Base-by-base conservation (phyloP, 2,113 vertebrate species). In the Campylomormyrus tamandua region DNA sequence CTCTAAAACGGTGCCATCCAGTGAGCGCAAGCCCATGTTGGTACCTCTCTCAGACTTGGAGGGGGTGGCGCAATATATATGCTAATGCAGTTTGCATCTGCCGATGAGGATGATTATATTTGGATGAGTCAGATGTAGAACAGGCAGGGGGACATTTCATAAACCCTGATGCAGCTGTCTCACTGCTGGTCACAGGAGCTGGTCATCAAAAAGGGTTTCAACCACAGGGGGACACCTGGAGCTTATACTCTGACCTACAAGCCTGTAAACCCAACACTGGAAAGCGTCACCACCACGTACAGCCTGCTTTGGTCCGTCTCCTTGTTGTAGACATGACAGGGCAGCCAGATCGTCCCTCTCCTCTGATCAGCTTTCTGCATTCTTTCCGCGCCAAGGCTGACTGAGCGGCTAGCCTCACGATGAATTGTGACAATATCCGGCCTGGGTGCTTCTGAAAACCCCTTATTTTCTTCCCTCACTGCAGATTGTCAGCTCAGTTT, bases 61-160 rank as follows among this genome's bases (percentile, higher is more conserved):
- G 86, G 70, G 45, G 89, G 89, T 84, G n/a, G 86, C 83, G 90
- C 89, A 90, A 92, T 93, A 91, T 91, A 89, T 91, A 92, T 93
- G 90, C 91, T 93, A 92, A 92, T 93, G 66, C 10, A 27, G 31
- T 88, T 89, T 91, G 89, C 89, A 90, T 90, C 62, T 91, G 90
- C 35, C 80, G 91, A 92, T 91, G 89, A 90, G 77, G 31, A 86
- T 83, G 90, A 91, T 92, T 90, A 90, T 87, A 80, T 50, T 83
- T 39, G 86, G 87, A 89, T 91, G 88, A 84, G 89, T 90, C 89
- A 58, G 74, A 24, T 49, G 70, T 88, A 56, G 45, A 58, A 56
- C 77, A 87, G 74, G 84, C 39, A 27, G 50, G 83, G 89, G 62
- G 46, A 89, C 42, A 46, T 80, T 39, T 80, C 74, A 53, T 45